A percentile compares a stretch with the other conserved stretches of the same genome.
phyloP scores from a whole-genome alignment of 2,797 vertebrate genomes.

The Nannoperca australis region DNA sequence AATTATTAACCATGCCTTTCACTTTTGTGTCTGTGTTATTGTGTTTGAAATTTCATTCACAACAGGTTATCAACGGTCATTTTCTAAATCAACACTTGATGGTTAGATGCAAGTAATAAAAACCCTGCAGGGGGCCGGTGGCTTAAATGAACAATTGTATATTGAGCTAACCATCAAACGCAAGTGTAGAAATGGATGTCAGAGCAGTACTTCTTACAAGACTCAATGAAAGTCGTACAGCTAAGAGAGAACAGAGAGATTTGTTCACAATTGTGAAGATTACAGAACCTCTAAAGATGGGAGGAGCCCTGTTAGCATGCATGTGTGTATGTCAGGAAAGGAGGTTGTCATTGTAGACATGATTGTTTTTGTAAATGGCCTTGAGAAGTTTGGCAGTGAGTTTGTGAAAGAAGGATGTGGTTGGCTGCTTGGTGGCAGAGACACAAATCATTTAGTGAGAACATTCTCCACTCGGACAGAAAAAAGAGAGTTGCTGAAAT shows the following conservation, averaged over 20 bases:
- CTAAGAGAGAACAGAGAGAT: constrained; percentile 49
- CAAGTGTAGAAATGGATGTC: constrained; percentile 43
- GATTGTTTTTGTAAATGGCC: constrained; percentile 54
- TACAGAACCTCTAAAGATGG: constrained; percentile 27
- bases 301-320: constrained; percentile 20
- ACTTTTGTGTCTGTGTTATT: constrained; percentile 52
- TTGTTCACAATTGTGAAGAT: constrained; percentile 59
- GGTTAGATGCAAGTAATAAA: constrained; percentile 66
- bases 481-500: constrained; percentile 10
- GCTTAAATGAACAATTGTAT: constrained; percentile 49
- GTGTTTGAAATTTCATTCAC: constrained; percentile 59
- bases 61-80: constrained; percentile 59
- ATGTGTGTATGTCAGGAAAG: constrained; percentile 40
- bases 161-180: constrained; percentile 58
- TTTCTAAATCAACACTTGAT: constrained; percentile 65
- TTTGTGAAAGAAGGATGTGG: constrained; percentile 31
- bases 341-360: constrained; percentile 31
- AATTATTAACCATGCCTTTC: constrained; percentile 56
- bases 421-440: constrained; percentile 13
- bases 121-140: constrained; percentile 38
- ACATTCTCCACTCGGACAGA: constrained; percentile 10
- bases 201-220: constrained; percentile 45
- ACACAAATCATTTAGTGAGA: constrained; percentile 23
- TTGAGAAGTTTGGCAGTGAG: constrained; percentile 54
- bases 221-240: constrained; percentile 33